phyloP scores from a whole-genome alignment of 2,113 vertebrate species.

The Hippocampus abdominalis region DNA sequence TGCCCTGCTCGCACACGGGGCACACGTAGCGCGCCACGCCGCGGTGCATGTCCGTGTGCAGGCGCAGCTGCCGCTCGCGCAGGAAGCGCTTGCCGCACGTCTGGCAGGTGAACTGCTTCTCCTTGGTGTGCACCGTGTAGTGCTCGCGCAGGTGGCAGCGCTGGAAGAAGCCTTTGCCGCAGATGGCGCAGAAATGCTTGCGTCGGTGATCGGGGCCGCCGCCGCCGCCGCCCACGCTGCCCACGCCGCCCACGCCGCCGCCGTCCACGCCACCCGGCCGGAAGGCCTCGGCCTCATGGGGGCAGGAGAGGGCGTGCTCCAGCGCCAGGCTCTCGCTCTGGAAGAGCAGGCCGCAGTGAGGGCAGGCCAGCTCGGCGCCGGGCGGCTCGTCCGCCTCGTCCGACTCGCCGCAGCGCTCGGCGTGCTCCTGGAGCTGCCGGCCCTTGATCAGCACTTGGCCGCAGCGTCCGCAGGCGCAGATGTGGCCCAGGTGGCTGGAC shows the following conservation, averaged over 20 bases:
- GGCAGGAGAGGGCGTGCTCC: slow-evolving; percentile 86
- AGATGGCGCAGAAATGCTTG: slow-evolving; percentile 96
- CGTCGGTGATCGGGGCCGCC: slow-evolving; percentile 87
- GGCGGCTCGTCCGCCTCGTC: slow-evolving; percentile 82
- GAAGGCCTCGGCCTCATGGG: slow-evolving; percentile 84
- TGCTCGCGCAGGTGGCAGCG: slow-evolving; percentile 97
- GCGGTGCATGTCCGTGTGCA: slow-evolving; percentile 99
- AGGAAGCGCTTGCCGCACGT: slow-evolving; percentile 98
- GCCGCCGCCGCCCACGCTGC: slow-evolving; percentile 67
- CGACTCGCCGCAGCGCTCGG: slow-evolving; percentile 87
- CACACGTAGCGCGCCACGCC: slow-evolving; percentile 97
- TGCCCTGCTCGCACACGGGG: slow-evolving; percentile 96
- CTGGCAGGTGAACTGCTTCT: slow-evolving; percentile 97
- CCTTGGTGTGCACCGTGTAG: slow-evolving; percentile 98
- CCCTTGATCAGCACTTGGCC: slow-evolving; percentile 96
- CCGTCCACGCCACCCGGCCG: slow-evolving; percentile 81
- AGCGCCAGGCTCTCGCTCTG: slow-evolving; percentile 86
- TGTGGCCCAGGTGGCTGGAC: slow-evolving; percentile 91
- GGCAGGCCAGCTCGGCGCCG: slow-evolving; percentile 80
- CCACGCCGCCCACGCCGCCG: slow-evolving; percentile 70
- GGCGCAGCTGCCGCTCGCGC: slow-evolving; percentile 90
- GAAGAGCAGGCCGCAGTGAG: slow-evolving; percentile 87
- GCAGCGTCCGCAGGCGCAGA: slow-evolving; percentile 94
- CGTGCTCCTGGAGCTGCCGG: slow-evolving; percentile 92
- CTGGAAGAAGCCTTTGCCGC: slow-evolving; percentile 97